A percentile compares a stretch with the other conserved stretches of the same genome.
Conservation (phyloP, 2,797 vertebrate genomes). For the Chanos chanos region DNA sequence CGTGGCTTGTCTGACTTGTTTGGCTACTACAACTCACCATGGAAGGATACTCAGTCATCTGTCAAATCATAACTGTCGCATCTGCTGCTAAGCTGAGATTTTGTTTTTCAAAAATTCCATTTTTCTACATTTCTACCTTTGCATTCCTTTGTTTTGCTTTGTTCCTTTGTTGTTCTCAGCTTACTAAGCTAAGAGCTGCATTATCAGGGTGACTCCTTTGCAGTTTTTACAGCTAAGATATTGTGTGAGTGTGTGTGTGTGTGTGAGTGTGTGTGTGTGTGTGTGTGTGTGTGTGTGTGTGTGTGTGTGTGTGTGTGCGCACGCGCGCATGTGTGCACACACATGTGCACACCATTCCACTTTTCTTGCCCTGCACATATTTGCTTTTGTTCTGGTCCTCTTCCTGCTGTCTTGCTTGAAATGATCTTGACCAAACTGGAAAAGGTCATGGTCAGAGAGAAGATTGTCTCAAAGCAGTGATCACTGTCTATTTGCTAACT, state of each 20-base stretch:
- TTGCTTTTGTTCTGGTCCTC: conserved; percentile 65
- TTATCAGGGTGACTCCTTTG: neutral
- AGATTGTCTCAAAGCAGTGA: conserved; percentile 72
- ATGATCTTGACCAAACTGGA: conserved; percentile 64
- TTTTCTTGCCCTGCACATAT: conserved; percentile 47
- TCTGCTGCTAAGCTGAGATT: too few relatives aligned
- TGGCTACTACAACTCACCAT: too few relatives aligned
- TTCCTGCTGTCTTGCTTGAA: conserved; percentile 59
- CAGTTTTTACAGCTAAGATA: neutral
- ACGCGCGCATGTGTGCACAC: conserved; percentile 33
- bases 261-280: conserved; percentile 19
- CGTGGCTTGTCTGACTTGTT: too few relatives aligned
- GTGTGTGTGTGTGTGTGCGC: conserved; percentile 15
- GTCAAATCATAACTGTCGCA: too few relatives aligned
- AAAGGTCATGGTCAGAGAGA: conserved; percentile 72
- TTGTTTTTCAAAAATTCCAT: too few relatives aligned
- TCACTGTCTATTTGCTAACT: conserved; percentile 53
- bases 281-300: conserved; percentile 20
- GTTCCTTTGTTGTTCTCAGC: neutral
- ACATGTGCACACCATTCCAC: neutral
- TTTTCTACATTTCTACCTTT: too few relatives aligned
- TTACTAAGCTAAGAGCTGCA: neutral
- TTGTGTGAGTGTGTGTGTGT: neutral
- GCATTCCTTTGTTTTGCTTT: neutral
- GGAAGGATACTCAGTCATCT: too few relatives aligned